Percentiles rank a stretch among this genome's conserved stretches.
Conservation (phyloP, 92 coral and sea anemone species). For the Siderastrea siderea region DNA sequence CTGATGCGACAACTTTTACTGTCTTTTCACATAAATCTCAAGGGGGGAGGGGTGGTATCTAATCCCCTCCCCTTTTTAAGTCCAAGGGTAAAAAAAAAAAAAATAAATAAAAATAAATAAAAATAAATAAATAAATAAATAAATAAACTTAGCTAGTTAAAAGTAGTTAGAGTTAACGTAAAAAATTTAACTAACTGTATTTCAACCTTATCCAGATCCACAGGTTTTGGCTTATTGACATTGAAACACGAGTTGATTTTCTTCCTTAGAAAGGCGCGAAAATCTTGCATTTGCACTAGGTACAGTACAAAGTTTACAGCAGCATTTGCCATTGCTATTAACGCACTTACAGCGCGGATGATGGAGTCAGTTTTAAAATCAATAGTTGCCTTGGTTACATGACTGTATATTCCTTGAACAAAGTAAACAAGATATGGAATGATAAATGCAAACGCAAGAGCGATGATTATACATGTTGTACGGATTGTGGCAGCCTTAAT, state of each 20-base stretch:
- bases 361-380: background rate
- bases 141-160: no score
- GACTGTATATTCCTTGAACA: background rate
- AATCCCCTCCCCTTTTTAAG: no score
- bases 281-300: background rate
- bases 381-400: background rate
- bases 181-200: no score
- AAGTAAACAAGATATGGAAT: conserved; percentile 1
- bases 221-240: no score
- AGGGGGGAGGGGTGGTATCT: no score
- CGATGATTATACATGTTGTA: background rate
- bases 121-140: no score
- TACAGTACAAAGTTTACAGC: background rate
- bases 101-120: no score
- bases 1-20: no score
- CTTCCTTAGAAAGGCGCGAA: background rate
- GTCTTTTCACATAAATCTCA: no score
- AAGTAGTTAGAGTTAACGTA: no score
- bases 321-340: background rate
- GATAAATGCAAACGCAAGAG: conserved; percentile 7
- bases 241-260: background rate
- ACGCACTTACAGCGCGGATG: background rate
- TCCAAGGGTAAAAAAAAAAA: no score
- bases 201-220: no score
- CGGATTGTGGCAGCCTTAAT: background rate